A percentile compares a stretch with the other conserved stretches of the same genome.
phyloP scores from a whole-genome alignment of 2,888 invertebrate genomes.

The Zaprionus lineosus region DNA sequence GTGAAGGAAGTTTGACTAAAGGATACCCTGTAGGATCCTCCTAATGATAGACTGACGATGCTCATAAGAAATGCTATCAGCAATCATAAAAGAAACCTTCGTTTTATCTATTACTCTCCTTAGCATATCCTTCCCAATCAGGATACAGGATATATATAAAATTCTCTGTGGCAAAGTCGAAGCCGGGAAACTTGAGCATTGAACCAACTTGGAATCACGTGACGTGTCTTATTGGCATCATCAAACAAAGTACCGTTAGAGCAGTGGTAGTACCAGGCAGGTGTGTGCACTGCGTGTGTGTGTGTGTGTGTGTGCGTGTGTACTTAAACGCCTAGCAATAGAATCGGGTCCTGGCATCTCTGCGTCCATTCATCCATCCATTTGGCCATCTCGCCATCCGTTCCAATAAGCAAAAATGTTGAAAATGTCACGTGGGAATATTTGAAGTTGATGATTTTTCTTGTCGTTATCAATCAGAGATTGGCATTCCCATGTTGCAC shows the following conservation, averaged over 20 bases:
- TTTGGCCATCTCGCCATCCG: conserved; percentile 5
- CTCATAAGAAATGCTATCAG: too few species aligned
- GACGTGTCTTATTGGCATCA: conserved; percentile 81
- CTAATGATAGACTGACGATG: too few species aligned
- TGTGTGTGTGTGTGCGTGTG: conserved; percentile 6
- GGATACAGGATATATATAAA: conserved; percentile 15
- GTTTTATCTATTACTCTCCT: not conserved
- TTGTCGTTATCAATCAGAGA: conserved; percentile 61
- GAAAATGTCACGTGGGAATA: conserved; percentile 72
- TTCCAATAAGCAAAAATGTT: conserved; percentile 52
- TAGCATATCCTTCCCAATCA: not conserved
- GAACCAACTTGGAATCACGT: conserved; percentile 48
- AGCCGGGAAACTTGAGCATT: conserved; percentile 5
- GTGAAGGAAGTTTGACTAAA: not conserved
- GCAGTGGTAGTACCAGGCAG: not conserved
- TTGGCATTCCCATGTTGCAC: conserved; percentile 56
- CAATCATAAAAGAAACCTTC: too few species aligned
- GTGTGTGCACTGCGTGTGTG: too few species aligned
- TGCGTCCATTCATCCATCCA: conserved; percentile 11
- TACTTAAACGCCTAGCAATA: conserved; percentile 17
- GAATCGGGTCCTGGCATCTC: too few species aligned
- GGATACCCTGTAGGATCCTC: not conserved
- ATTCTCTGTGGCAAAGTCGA: conserved; percentile 6
- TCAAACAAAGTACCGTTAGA: conserved; percentile 44
- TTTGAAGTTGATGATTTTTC: conserved; percentile 49